These are phyloP conservation scores for Pharmacophagus antenor DNA, from an alignment of 2,888 invertebrate genomes.

Conservation along the genomic window DNA sequence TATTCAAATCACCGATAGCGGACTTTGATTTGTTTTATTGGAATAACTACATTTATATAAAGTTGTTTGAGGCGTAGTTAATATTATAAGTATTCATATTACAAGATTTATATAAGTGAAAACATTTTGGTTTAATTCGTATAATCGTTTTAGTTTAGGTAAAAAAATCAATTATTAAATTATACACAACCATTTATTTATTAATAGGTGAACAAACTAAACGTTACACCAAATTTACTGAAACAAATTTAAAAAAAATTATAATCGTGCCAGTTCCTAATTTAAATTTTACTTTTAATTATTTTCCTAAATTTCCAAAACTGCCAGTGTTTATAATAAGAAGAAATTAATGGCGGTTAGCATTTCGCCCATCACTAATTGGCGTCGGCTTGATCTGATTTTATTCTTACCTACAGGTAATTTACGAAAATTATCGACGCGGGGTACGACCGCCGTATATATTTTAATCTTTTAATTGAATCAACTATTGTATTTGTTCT, in stretches of 20 bases:
- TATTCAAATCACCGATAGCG: background rate
- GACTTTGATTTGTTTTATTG: background rate
- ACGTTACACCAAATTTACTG: background rate
- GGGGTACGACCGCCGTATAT: background rate
- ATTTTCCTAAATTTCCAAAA: background rate
- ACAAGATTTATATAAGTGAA: too few relatives aligned
- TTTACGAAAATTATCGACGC: constrained; percentile 19
- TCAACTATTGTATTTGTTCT: constrained; percentile 1
- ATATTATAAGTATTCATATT: background rate
- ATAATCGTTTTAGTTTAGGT: too few relatives aligned
- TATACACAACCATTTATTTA: too few relatives aligned
- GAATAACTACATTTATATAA: background rate
- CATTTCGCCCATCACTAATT: constrained; percentile 22
- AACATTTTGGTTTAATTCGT: too few relatives aligned
- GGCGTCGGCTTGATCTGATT: constrained; percentile 10
- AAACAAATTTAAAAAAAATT: background rate
- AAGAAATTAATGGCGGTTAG: constrained; percentile 4
- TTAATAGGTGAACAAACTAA: background rate
- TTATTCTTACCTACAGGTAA: constrained; percentile 9
- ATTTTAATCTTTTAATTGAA: constrained; percentile 14
- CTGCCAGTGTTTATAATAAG: constrained; percentile 5
- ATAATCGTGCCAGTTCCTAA: background rate
- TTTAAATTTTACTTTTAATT: background rate
- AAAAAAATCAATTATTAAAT: too few relatives aligned
- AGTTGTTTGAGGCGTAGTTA: background rate